A percentile compares a stretch with the other conserved stretches of the same genome.
These are phyloP conservation scores for Ctenochaetus hawaiiensis DNA, from an alignment of 2,797 vertebrate genomes.

Conservation along the genomic window DNA sequence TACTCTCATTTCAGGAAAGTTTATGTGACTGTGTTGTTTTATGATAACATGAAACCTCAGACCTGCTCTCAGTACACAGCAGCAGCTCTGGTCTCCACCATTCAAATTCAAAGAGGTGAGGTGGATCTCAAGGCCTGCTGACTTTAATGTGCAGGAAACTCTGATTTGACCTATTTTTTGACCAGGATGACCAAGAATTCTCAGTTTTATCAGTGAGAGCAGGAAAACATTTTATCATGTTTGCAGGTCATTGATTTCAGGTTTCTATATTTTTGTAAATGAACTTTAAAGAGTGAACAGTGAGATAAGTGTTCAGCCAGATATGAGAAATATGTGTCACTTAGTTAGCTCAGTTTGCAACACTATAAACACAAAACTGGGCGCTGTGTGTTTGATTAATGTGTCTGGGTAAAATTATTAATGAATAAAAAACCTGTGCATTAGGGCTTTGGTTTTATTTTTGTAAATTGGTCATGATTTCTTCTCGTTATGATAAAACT, in stretches of 20 bases:
- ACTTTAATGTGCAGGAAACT: background rate
- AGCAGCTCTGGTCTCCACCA: slow-evolving; percentile 48
- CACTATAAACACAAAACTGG: slow-evolving; percentile 9
- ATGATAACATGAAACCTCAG: slow-evolving; percentile 62
- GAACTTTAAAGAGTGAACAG: background rate
- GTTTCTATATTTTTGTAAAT: background rate
- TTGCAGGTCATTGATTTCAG: slow-evolving; percentile 5
- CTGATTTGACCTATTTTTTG: background rate
- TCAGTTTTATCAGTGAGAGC: background rate
- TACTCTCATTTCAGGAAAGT: slow-evolving; percentile 63
- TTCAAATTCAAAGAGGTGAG: slow-evolving; percentile 37
- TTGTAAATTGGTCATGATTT: background rate
- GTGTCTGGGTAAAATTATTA: background rate
- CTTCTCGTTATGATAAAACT: background rate
- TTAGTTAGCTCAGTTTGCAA: slow-evolving; percentile 2
- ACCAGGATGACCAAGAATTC: slow-evolving; percentile 3
- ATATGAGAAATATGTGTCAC: slow-evolving; percentile 29
- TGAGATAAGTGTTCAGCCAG: background rate
- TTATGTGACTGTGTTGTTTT: slow-evolving; percentile 58
- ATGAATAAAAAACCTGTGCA: background rate
- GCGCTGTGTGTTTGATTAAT: background rate
- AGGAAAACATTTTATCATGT: background rate
- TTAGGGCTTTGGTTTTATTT: background rate
- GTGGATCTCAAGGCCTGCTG: slow-evolving; percentile 20
- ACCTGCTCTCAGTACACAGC: slow-evolving; percentile 36